Evolutionary conservation across 2,113 vertebrate species (phyloP).

Genomic region (Onychostruthus taczanowskii): DNA sequence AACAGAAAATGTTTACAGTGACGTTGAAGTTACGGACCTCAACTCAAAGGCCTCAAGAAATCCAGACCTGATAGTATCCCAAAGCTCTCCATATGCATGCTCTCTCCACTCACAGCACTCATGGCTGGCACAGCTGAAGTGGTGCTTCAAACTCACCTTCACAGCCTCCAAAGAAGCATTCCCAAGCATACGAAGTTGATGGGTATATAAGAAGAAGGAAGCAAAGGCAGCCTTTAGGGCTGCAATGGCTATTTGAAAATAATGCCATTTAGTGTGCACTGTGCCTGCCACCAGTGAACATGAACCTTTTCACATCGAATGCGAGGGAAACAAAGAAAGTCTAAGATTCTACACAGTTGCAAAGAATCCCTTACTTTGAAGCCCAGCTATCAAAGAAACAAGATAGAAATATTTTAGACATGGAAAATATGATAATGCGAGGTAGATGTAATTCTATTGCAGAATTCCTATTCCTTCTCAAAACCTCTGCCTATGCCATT

Average conservation of each 20-base stretch:
- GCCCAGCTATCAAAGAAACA: neutral
- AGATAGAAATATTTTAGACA: neutral
- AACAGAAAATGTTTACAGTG: neutral
- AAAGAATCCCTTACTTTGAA: neutral
- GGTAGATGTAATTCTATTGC: neutral
- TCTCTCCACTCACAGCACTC: neutral
- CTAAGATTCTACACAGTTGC: neutral
- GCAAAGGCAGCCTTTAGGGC: neutral
- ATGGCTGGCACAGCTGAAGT: neutral
- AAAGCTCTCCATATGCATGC: neutral
- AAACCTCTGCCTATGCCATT: neutral
- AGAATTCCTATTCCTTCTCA: neutral
- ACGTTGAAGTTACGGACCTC: neutral
- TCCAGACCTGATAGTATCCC: neutral
- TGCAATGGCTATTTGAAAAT: neutral
- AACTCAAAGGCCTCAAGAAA: neutral
- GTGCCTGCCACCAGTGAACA: neutral
- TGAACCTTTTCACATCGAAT: neutral
- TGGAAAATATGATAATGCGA: neutral
- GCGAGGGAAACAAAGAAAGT: neutral
- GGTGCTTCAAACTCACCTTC: neutral
- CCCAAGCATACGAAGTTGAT: neutral
- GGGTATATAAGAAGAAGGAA: neutral
- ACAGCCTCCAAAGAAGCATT: neutral
- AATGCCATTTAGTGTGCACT: neutral